Evolutionary conservation across 2,797 vertebrate species (phyloP), one percentile per base, ranked within the genome.

Genomic region (Anabacerthia variegaticeps): DNA sequence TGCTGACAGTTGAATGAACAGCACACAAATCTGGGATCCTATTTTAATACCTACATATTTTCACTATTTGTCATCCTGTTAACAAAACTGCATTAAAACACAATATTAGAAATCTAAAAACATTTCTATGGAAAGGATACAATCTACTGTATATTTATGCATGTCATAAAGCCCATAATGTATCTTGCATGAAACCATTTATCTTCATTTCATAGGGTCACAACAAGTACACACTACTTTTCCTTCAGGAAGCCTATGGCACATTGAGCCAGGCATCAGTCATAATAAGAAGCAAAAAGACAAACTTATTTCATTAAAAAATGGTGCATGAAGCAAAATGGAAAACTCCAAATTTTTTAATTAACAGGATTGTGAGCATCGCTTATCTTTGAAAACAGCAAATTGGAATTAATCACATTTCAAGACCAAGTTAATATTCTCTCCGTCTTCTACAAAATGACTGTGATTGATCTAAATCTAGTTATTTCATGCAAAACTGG

Each of bases 151-250:
- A 92, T 97, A 97, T 96, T 92, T 96, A 90, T 95, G 88, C 84
- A 91, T 86, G 82, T 72, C 95, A 96, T 96, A 97, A 97, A 97
- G 94, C 76, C 95, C 68, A 87, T 97, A 97, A 98, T 95, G 94
- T 91, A 97, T 96, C 92, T 96, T 96, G 89, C 86, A 93, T 92
- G 89, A 96, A 88, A 96, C 59, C 93, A 96, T 97, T 96, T 96
- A 91, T 97, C 97, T 97, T 97, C 92, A 96, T 97, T 97, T 95
- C 73, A 67, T 59, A 95, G 93, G 96, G 96, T 98, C 97, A 98
- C 81, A 96, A 93, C 91, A 96, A 98, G 95, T 96, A 96, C 94
- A 95, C 4, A 19, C 74, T 75, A 88, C 81, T 95, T 97, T 97
- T 97, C 93, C 90, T 97, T 91, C 94, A 95, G 92, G 90, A 97